These are phyloP conservation scores for Menura novaehollandiae DNA, from an alignment of 2,113 vertebrate species.

Conservation along the genomic window DNA sequence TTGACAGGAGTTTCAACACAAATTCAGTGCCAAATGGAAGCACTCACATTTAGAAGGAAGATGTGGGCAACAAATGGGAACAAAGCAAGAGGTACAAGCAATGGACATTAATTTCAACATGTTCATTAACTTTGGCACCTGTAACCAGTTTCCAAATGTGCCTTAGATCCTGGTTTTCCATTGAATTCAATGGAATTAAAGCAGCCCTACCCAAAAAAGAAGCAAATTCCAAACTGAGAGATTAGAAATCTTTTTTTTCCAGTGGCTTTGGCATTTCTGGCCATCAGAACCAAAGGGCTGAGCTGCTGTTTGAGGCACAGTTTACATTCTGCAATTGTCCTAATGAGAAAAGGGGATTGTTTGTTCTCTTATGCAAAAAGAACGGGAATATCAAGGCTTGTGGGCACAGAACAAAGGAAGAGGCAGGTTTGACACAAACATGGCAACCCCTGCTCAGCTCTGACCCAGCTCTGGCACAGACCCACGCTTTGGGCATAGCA, in stretches of 20 bases:
- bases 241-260: background rate
- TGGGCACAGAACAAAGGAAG: background rate
- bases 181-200: background rate
- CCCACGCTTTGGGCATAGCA: background rate
- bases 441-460: background rate
- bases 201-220: background rate
- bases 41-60: background rate
- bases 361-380: background rate
- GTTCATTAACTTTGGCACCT: background rate
- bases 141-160: background rate
- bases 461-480: background rate
- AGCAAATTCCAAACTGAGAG: background rate
- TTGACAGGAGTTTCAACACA: background rate
- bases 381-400: background rate
- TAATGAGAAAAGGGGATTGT: background rate
- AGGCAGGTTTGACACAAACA: background rate
- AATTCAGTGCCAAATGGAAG: background rate
- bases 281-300: background rate
- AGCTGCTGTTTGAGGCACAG: background rate
- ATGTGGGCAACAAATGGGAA: background rate
- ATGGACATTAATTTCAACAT: background rate
- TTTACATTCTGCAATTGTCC: background rate
- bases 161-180: background rate
- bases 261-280: background rate
- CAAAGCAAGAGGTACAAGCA: background rate